Evolutionary conservation across 2,113 vertebrate species (phyloP).

Genomic region (Glareola pratincola): DNA sequence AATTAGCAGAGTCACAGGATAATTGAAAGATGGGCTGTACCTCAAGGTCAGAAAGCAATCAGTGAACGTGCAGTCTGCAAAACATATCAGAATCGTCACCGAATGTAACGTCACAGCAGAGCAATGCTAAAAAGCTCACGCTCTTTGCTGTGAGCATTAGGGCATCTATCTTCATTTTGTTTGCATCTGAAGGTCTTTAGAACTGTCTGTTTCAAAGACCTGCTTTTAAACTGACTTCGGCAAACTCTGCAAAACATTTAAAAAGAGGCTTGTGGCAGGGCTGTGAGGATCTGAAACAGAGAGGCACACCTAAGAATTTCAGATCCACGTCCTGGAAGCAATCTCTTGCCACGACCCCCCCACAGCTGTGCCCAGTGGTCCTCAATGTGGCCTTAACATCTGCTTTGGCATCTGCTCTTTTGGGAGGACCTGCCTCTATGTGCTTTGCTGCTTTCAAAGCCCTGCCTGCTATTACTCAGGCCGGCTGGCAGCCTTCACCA

Average conservation of each 20-base stretch:
- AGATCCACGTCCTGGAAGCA: neutral
- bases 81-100: neutral
- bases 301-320: neutral
- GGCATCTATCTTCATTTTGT: neutral
- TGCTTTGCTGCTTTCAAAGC: neutral
- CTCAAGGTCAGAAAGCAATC: neutral
- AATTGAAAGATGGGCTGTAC: neutral
- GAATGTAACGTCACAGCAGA: neutral
- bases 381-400: neutral
- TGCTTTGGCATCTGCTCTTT: neutral
- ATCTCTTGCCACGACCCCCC: neutral
- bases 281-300: neutral
- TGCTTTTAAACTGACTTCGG: neutral
- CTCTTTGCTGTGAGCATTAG: neutral
- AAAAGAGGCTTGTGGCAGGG: neutral
- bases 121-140: neutral
- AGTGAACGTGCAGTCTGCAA: neutral
- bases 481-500: neutral
- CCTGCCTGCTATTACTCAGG: neutral
- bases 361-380: rapidly evolving
- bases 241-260: neutral
- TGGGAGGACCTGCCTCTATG: neutral
- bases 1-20: neutral
- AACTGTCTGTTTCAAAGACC: neutral
- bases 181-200: neutral